Evolutionary conservation across 2,888 invertebrate genomes (phyloP).

Genomic region (Lucinisca nassula): DNA sequence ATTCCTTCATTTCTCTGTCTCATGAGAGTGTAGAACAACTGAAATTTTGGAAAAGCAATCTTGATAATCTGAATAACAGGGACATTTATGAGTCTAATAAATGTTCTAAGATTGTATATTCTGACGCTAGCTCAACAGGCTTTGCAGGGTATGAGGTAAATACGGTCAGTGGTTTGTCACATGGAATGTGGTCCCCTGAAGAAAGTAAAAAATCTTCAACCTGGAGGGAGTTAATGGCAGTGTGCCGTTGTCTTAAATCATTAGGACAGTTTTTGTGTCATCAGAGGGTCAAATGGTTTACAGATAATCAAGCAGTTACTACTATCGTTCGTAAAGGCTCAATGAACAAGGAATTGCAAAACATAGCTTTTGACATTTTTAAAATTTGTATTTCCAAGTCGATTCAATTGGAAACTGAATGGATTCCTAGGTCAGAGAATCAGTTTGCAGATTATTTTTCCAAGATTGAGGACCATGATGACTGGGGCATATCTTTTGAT

Average conservation of each 20-base stretch:
- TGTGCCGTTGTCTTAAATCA: not conserved
- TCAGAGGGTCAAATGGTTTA: constrained; percentile 60
- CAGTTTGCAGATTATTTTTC: not conserved
- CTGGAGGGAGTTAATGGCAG: no score
- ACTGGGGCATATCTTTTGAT: not conserved
- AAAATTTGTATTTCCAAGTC: constrained; percentile 10
- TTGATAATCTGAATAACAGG: not conserved
- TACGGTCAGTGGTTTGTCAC: no score
- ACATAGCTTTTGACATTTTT: constrained; percentile 32
- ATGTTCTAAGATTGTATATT: no score
- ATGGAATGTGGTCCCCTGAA: no score
- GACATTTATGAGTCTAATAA: no score
- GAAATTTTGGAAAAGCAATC: not conserved
- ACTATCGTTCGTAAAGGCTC: no score
- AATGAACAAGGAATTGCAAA: no score
- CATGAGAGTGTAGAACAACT: no score
- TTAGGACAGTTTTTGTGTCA: constrained; percentile 33
- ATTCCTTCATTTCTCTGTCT: not conserved
- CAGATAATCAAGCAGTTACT: constrained; percentile 30
- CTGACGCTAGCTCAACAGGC: no score
- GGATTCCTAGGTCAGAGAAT: not conserved
- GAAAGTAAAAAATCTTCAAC: no score
- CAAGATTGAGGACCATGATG: not conserved
- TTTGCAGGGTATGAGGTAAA: no score
- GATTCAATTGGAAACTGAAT: constrained; percentile 15